Percentiles rank a stretch among this genome's conserved stretches.
phyloP scores from a whole-genome alignment of 2,888 invertebrate genomes.

The Nasonovia ribisnigri region DNA sequence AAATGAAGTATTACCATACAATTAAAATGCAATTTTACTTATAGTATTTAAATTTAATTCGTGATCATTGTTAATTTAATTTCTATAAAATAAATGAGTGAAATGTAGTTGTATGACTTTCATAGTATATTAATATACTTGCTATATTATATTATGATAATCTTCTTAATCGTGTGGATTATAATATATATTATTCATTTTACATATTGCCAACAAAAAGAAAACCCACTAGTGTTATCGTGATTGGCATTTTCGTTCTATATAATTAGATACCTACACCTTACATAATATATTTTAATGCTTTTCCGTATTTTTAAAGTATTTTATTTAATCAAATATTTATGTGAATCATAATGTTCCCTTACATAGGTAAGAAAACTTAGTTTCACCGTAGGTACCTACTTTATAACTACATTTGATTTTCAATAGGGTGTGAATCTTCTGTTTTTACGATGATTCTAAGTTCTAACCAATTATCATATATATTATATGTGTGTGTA shows the following conservation, averaged over 20 bases:
- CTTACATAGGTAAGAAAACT: neutral
- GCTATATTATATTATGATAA: slow-evolving; percentile 18
- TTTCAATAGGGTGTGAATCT: neutral
- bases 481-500: neutral
- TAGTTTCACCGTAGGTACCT: neutral
- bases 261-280: neutral
- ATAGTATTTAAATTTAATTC: slow-evolving; percentile 33
- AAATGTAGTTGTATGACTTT: neutral
- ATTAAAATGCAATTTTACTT: slow-evolving; percentile 5
- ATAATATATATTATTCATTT: slow-evolving; percentile 13
- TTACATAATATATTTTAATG: neutral
- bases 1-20: neutral
- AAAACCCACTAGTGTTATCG: slow-evolving; percentile 33
- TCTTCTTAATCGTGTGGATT: slow-evolving; percentile 20
- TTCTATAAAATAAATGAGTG: neutral
- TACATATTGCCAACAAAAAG: neutral
- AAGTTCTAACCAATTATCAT: neutral
- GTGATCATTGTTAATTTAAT: slow-evolving; percentile 32
- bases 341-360: neutral
- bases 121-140: neutral
- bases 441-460: neutral
- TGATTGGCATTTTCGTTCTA: neutral
- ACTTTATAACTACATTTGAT: neutral
- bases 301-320: neutral
- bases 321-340: neutral